Evolutionary conservation across 2,797 vertebrate species (phyloP).

Genomic region (Danio tinwini): DNA sequence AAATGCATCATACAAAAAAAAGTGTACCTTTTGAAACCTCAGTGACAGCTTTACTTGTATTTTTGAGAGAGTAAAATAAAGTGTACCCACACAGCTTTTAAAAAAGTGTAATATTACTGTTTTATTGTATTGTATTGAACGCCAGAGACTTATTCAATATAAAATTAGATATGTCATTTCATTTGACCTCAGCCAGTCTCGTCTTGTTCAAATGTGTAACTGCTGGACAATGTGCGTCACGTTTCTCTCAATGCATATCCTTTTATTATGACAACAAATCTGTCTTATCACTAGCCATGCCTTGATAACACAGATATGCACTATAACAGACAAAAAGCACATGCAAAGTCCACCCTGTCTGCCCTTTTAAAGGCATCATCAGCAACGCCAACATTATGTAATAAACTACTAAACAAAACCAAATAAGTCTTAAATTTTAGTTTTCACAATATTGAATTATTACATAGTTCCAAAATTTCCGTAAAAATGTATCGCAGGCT

Average conservation of each 20-base stretch:
- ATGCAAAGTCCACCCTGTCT: slow-evolving; percentile 73
- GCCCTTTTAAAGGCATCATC: slow-evolving; percentile 9
- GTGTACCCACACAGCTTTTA: too few relatives aligned
- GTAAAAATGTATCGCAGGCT: background rate
- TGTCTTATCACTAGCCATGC: slow-evolving; percentile 41
- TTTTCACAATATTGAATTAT: background rate
- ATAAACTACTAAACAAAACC: slow-evolving; percentile 20
- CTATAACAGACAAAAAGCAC: slow-evolving; percentile 50
- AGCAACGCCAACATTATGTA: background rate
- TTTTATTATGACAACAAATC: slow-evolving; percentile 28
- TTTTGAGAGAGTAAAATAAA: too few relatives aligned
- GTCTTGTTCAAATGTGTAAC: background rate
- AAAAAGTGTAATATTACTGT: too few relatives aligned
- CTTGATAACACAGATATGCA: slow-evolving; percentile 63
- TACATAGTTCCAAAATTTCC: background rate
- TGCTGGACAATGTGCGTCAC: background rate
- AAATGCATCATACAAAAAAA: too few relatives aligned
- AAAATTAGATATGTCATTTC: too few relatives aligned
- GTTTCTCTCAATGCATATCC: background rate
- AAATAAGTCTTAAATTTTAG: slow-evolving; percentile 58
- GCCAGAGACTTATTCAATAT: too few relatives aligned
- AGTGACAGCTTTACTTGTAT: too few relatives aligned
- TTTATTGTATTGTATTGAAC: too few relatives aligned
- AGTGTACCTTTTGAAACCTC: too few relatives aligned
- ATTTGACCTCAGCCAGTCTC: too few relatives aligned